phyloP scores from a whole-genome alignment of 2,888 invertebrate genomes.

The Amphipoea lucens region DNA sequence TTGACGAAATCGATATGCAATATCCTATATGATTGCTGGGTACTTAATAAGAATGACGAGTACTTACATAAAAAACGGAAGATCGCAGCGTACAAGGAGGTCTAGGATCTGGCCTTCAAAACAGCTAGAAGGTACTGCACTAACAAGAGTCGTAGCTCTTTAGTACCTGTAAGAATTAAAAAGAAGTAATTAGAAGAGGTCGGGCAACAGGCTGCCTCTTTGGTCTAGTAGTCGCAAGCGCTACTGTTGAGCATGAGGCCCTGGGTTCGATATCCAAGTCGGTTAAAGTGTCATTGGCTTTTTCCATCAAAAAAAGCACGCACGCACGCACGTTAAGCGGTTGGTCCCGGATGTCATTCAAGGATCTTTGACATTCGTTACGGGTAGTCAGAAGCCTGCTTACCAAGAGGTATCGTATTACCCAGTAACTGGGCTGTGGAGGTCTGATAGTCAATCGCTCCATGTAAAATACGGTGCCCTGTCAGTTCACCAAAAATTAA shows the following conservation, averaged over 20 bases:
- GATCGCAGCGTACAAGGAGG: not conserved
- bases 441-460: too few species aligned
- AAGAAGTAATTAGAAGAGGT: not conserved
- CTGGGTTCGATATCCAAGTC: not conserved
- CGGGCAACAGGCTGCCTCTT: not conserved
- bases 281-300: not conserved
- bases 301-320: not conserved
- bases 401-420: too few species aligned
- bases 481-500: too few species aligned
- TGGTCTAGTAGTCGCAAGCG: not conserved
- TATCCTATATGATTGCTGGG: not conserved
- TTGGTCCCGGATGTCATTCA: too few species aligned
- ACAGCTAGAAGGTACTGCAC: not conserved
- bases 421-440: too few species aligned
- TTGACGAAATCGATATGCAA: not conserved
- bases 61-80: slow-evolving; percentile 29
- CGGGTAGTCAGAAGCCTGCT: too few species aligned
- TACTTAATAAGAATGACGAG: not conserved
- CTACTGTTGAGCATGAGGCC: not conserved
- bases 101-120: not conserved
- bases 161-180: slow-evolving; percentile 29
- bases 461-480: too few species aligned
- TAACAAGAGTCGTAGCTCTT: not conserved
- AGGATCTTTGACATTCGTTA: too few species aligned
- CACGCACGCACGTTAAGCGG: too few species aligned